Conservation (phyloP, 1,140 invertebrate species). For the Hermatobates lingyangjiaoensis region DNA sequence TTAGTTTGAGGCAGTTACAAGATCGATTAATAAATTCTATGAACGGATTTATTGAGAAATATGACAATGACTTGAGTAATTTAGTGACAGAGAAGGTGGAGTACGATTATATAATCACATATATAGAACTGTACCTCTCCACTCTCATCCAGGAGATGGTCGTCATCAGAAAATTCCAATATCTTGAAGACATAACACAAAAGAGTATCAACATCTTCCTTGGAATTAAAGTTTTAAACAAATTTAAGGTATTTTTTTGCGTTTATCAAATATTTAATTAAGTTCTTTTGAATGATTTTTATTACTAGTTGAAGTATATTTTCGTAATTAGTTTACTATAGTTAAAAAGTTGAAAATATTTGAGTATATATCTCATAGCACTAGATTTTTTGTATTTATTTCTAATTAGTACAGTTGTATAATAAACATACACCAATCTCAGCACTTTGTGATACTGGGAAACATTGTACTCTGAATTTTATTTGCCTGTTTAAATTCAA, state of each 20-base stretch:
- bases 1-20: not conserved
- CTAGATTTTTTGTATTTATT: no score
- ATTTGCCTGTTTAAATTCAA: no score
- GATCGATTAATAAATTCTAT: not conserved
- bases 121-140: not conserved
- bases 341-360: no score
- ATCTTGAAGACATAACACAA: not conserved
- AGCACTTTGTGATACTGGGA: no score
- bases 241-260: not conserved
- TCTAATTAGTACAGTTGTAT: no score
- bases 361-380: no score
- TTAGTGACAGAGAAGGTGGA: not conserved
- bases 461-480: no score
- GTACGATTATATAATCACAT: not conserved
- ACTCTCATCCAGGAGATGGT: not conserved
- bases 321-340: no score
- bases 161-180: not conserved
- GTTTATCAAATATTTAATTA: no score
- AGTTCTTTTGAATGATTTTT: no score
- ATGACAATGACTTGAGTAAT: not conserved
- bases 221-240: not conserved
- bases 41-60: not conserved
- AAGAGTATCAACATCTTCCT: not conserved
- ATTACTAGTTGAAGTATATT: no score
- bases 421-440: no score